Evolutionary conservation across 2,113 vertebrate species (phyloP), one percentile per base, ranked within the genome.

Genomic region (Megaleporinus macrocephalus): DNA sequence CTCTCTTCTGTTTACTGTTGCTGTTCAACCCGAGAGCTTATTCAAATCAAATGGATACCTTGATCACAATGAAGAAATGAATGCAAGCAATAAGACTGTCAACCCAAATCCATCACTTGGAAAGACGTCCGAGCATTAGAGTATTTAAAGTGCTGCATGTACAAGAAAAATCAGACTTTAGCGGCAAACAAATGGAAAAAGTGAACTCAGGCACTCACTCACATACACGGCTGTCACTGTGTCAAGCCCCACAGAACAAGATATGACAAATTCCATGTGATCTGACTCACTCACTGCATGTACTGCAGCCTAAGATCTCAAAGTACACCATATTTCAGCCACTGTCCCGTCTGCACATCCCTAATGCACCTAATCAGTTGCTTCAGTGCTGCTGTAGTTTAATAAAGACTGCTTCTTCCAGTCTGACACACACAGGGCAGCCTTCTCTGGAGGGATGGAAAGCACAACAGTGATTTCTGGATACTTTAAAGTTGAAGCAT

Each of bases 181-280:
- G 12, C 3, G 70, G 77, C 44, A 36, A 41, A 71, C 24, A 47
- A 61, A 79, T 61, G 78, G 66, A 71, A 79, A 79, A 70, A 26
- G n/a, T 57, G 49, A 68, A 3, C 62, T n/a, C 62, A n/a, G 62
- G 10, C 76, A 16, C 61, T 6, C 59, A 29, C 62, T 4, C 65
- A 68, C 30, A 33, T 22, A 36, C 30, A 68, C 27, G 49, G 59
- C 14, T 27, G 26, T 66, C 15, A 5, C 47, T 16, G n/a, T 70
- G 65, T 79, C 65, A 44, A 55, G 44, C 22, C 24, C 49, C 55
- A 33, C 26, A 62, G 55, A 76, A 44, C 75, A 78, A 44, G 68
- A 83, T 70, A 78, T 73, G 79, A 73, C 72, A 57, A 13, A 33
- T 81, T 53, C 62, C 73, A 81, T 73, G 83, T 85, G 33, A 57